Conservation (phyloP, 2,888 invertebrate genomes). For the Eupithecia tripunctaria region DNA sequence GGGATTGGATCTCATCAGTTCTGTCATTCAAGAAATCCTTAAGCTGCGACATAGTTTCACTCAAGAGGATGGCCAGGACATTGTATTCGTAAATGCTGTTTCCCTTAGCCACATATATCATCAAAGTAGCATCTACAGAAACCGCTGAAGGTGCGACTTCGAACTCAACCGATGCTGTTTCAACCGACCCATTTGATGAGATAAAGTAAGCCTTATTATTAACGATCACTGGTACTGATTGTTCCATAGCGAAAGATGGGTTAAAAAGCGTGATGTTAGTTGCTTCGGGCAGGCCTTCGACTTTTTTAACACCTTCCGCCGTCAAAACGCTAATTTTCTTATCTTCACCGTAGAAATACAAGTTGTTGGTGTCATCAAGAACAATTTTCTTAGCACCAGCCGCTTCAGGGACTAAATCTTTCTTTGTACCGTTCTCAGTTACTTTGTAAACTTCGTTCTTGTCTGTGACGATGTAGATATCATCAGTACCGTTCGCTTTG, state of each 20-base stretch:
- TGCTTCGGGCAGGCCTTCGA: constrained; percentile 63
- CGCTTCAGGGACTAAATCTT: constrained; percentile 56
- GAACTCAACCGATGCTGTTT: constrained; percentile 50
- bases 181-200: constrained; percentile 59
- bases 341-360: constrained; percentile 61
- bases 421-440: constrained; percentile 61
- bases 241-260: constrained; percentile 59
- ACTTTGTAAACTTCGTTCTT: constrained; percentile 64
- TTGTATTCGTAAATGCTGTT: constrained; percentile 73
- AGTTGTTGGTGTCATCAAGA: constrained; percentile 62
- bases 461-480: constrained; percentile 63
- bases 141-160: constrained; percentile 60
- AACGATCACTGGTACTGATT: constrained; percentile 54
- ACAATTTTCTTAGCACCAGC: constrained; percentile 62
- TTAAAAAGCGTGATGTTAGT: constrained; percentile 53
- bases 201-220: constrained; percentile 56
- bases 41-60: constrained; percentile 45
- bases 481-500: constrained; percentile 56
- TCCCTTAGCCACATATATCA: constrained; percentile 65
- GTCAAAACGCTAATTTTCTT: constrained; percentile 57
- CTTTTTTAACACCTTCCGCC: constrained; percentile 52
- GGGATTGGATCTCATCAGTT: constrained; percentile 50
- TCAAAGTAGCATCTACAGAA: constrained; percentile 58
- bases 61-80: constrained; percentile 48
- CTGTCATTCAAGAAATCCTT: constrained; percentile 51